phyloP scores from a whole-genome alignment of 2,797 vertebrate genomes.

The Fratercula arctica region DNA sequence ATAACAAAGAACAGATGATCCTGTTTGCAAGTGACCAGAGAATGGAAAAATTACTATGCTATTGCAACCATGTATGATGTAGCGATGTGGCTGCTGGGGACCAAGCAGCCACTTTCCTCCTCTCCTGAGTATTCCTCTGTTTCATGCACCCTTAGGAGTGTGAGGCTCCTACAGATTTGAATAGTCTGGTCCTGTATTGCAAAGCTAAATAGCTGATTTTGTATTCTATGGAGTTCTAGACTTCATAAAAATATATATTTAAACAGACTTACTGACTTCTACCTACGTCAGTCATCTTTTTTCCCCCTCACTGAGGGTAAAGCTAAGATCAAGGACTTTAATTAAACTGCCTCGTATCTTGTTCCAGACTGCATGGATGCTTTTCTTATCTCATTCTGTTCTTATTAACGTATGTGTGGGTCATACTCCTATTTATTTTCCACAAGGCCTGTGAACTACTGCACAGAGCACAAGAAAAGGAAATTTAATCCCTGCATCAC shows the following conservation, averaged over 20 bases:
- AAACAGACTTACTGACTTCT: neutral
- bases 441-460: neutral
- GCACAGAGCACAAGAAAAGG: neutral
- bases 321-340: neutral
- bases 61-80: neutral
- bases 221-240: neutral
- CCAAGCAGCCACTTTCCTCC: neutral
- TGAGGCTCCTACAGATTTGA: neutral
- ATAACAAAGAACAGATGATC: constrained; percentile 98
- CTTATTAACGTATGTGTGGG: neutral
- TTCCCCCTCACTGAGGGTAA: neutral
- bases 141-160: neutral
- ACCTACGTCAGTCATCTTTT: neutral
- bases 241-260: neutral
- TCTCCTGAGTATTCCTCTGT: neutral
- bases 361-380: neutral
- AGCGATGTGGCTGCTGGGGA: neutral
- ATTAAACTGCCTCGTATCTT: neutral
- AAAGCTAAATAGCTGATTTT: neutral
- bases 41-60: neutral
- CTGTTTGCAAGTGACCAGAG: constrained; percentile 71
- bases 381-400: neutral
- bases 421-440: neutral
- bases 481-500: neutral
- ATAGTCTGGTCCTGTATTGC: neutral